A percentile compares a stretch with the other conserved stretches of the same genome.
phyloP scores from a whole-genome alignment of 23 tunicate genomes.

The Botrylloides violaceus region DNA sequence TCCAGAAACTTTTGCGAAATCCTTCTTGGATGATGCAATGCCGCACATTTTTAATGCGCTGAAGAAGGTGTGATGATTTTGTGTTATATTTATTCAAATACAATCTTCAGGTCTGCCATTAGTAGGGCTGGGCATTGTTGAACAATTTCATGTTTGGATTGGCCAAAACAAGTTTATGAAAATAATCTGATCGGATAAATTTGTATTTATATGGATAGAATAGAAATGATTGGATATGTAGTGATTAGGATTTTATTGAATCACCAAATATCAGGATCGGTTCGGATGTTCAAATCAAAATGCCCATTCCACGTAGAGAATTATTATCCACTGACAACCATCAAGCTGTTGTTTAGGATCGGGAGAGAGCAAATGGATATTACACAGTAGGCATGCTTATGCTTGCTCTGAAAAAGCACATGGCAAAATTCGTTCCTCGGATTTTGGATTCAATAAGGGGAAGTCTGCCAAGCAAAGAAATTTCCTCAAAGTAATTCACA shows the following conservation, averaged over 20 bases:
- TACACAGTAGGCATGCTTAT: conserved; percentile 52
- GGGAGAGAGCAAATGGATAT: conserved; percentile 50
- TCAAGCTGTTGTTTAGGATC: conserved; percentile 31
- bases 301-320: neutral
- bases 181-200: too few species aligned
- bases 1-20: conserved; percentile 28
- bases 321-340: neutral
- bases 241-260: too few species aligned
- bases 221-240: too few species aligned
- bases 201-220: too few species aligned
- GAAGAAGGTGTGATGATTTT: conserved; percentile 69
- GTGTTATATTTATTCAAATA: too few species aligned
- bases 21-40: conserved; percentile 41
- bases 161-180: too few species aligned
- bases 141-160: too few species aligned
- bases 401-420: conserved; percentile 24
- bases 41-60: conserved; percentile 35
- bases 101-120: too few species aligned
- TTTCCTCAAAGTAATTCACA: conserved; percentile 39
- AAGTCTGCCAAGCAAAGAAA: conserved; percentile 58
- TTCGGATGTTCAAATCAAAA: neutral
- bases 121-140: too few species aligned
- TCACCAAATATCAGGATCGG: too few species aligned
- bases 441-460: conserved; percentile 52
- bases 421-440: conserved; percentile 26